Evolutionary conservation across 2,888 invertebrate genomes (phyloP).

Genomic region (Caenorhabditis sulstoni): DNA sequence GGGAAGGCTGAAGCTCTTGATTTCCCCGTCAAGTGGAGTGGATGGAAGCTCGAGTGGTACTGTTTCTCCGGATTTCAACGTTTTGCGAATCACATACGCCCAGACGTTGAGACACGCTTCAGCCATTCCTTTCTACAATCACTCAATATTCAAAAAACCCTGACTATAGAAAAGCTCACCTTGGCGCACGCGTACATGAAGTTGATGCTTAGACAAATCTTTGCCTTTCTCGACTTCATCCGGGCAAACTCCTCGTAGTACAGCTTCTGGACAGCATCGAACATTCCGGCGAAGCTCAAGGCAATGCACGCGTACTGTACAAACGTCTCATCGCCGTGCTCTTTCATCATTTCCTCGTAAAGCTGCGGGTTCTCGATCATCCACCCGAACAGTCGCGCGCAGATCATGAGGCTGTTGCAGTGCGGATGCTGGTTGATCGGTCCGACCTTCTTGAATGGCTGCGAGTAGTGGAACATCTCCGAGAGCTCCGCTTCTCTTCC

Average conservation of each 20-base stretch:
- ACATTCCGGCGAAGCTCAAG: conserved; percentile 3
- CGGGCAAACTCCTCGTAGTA: background rate
- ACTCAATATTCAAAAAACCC: too few relatives aligned
- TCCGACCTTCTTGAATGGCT: conserved; percentile 18
- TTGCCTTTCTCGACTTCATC: background rate
- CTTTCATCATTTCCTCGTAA: conserved; percentile 8
- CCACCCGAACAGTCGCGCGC: conserved; percentile 7
- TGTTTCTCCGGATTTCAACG: background rate
- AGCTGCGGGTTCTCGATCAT: conserved; percentile 12
- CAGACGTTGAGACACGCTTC: conserved; percentile 1
- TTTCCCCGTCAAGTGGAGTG: background rate
- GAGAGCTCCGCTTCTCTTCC: conserved; percentile 4
- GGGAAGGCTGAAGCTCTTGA: conserved; percentile 16
- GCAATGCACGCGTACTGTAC: conserved; percentile 25
- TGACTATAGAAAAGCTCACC: too few relatives aligned
- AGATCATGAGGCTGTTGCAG: background rate
- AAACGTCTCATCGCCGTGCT: conserved; percentile 30
- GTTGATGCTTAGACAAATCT: conserved; percentile 17
- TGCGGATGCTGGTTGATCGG: conserved; percentile 17
- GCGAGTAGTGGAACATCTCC: background rate
- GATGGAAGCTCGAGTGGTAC: background rate
- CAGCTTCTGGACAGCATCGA: conserved; percentile 4
- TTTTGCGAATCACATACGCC: background rate
- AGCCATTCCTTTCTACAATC: conserved; percentile 26
- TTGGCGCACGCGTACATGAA: conserved; percentile 32